Percentiles rank a stretch among this genome's conserved stretches.
These are phyloP conservation scores for Napeogenes inachia DNA, from an alignment of 2,888 invertebrate species.

Conservation along the genomic window DNA sequence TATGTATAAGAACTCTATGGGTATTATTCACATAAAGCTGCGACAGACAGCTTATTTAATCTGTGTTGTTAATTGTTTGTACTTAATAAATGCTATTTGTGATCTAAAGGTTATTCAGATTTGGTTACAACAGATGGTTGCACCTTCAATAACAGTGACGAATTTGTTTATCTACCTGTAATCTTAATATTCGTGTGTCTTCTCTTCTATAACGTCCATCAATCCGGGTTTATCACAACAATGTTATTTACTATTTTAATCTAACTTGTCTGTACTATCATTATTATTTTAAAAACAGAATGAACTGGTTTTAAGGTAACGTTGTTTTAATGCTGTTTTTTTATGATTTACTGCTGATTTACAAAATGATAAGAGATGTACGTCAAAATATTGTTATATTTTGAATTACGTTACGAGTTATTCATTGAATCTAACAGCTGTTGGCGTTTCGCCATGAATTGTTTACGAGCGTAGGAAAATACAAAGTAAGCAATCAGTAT, in stretches of 20 bases:
- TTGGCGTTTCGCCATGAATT: slow-evolving; percentile 45
- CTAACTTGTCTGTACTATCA: slow-evolving; percentile 8
- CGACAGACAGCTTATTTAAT: too few species aligned
- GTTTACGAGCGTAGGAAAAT: slow-evolving; percentile 41
- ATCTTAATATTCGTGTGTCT: slow-evolving; percentile 19
- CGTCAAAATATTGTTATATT: slow-evolving; percentile 28
- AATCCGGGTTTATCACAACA: slow-evolving; percentile 22
- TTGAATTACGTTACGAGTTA: slow-evolving; percentile 38
- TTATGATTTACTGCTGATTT: not conserved
- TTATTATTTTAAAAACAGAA: not conserved
- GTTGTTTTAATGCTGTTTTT: not conserved
- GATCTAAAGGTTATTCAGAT: too few species aligned
- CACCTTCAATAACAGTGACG: slow-evolving; percentile 17
- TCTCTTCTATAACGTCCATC: slow-evolving; percentile 19
- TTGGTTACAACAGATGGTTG: too few species aligned
- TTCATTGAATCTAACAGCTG: slow-evolving; percentile 33
- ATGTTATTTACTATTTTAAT: slow-evolving; percentile 17
- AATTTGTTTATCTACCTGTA: slow-evolving; percentile 14
- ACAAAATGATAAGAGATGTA: not conserved
- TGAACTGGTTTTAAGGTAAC: not conserved
- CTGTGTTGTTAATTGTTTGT: too few species aligned
- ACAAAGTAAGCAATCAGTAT: slow-evolving; percentile 32
- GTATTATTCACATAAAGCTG: too few species aligned
- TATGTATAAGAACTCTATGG: too few species aligned
- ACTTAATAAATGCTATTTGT: too few species aligned